phyloP scores from a whole-genome alignment of 2,888 invertebrate genomes.

The Hofmannophila pseudospretella region DNA sequence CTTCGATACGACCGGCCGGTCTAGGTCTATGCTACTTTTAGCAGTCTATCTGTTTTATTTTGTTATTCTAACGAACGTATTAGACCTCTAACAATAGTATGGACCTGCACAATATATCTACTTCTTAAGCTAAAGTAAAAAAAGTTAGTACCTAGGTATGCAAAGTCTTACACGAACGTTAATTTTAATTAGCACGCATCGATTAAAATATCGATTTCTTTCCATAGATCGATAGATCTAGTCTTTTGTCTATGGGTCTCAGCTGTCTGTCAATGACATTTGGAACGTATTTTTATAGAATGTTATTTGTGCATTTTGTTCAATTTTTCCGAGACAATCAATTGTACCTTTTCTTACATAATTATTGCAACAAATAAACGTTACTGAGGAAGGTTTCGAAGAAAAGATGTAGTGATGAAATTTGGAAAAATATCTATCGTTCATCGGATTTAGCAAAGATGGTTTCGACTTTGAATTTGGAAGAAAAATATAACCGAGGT shows the following conservation, averaged over 20 bases:
- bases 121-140: no score
- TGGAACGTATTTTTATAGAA: slow-evolving; percentile 54
- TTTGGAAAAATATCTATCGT: slow-evolving; percentile 5
- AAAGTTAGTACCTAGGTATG: no score
- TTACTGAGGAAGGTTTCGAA: background rate
- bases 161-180: no score
- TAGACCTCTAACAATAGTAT: no score
- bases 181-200: no score
- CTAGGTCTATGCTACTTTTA: no score
- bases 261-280: slow-evolving; percentile 74
- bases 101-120: no score
- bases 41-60: no score
- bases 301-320: slow-evolving; percentile 34
- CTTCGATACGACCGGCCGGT: background rate
- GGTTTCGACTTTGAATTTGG: slow-evolving; percentile 66
- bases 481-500: slow-evolving; percentile 71
- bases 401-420: slow-evolving; percentile 7
- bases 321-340: slow-evolving; percentile 28
- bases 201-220: slow-evolving; percentile 53
- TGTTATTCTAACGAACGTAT: no score
- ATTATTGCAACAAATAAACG: no score
- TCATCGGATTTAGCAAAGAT: slow-evolving; percentile 40
- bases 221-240: slow-evolving; percentile 51
- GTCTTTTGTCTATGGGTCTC: slow-evolving; percentile 57
- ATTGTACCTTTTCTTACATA: slow-evolving; percentile 42